These are phyloP conservation scores for Aphaenogaster floridana DNA, from an alignment of 1,140 invertebrate genomes.

Conservation along the genomic window DNA sequence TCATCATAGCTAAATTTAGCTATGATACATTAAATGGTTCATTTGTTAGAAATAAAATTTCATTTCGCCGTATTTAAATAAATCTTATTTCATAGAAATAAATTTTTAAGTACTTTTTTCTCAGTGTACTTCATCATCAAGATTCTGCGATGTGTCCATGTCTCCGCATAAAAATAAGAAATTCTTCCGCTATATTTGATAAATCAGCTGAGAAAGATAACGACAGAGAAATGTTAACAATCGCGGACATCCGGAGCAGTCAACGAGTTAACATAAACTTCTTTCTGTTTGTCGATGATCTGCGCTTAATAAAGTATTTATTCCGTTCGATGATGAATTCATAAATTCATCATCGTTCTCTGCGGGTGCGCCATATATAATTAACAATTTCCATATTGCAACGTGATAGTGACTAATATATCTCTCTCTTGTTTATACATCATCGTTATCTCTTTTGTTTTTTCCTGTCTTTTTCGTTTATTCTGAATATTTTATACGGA, in stretches of 20 bases:
- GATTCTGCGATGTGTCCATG: background rate
- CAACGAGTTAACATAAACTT: background rate
- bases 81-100: too few species aligned
- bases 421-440: background rate
- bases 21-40: too few species aligned
- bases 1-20: too few species aligned
- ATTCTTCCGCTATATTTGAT: background rate
- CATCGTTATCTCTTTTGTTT: background rate
- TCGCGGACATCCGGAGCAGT: background rate
- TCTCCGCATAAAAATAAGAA: background rate
- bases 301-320: background rate
- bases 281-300: background rate
- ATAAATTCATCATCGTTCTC: background rate
- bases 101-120: too few species aligned
- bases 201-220: conserved; percentile 14
- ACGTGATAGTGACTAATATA: background rate
- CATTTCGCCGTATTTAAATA: too few species aligned
- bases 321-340: background rate
- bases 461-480: too few species aligned
- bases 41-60: too few species aligned
- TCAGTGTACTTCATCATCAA: background rate
- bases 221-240: background rate
- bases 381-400: background rate
- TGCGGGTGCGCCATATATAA: too few species aligned
- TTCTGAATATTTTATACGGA: background rate